A percentile compares a stretch with the other conserved stretches of the same genome.
phyloP scores from a whole-genome alignment of 2,113 vertebrate genomes.

The Theristicus caerulescens region DNA sequence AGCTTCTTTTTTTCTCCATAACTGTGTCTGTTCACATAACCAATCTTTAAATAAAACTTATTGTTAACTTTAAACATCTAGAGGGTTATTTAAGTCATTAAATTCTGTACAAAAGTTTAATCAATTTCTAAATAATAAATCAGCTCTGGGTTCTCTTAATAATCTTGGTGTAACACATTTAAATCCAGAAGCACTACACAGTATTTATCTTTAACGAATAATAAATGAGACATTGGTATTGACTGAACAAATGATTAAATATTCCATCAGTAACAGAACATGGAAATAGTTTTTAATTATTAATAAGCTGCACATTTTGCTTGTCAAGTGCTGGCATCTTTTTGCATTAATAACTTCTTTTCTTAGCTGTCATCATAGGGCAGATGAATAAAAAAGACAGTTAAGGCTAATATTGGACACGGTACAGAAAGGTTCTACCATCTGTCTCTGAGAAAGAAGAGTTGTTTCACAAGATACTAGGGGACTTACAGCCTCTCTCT shows the following conservation, averaged over 20 bases:
- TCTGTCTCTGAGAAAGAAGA: not conserved
- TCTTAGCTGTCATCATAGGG: slow-evolving; percentile 31
- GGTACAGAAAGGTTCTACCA: not conserved
- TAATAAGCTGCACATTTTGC: slow-evolving; percentile 74
- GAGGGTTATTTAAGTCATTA: slow-evolving; percentile 60
- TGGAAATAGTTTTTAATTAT: slow-evolving; percentile 79
- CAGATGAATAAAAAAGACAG: slow-evolving; percentile 52
- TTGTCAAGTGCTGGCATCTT: slow-evolving; percentile 71
- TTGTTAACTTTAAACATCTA: slow-evolving; percentile 39
- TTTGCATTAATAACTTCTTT: slow-evolving; percentile 64
- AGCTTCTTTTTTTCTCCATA: not conserved
- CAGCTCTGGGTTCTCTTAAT: slow-evolving; percentile 67
- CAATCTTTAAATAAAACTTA: slow-evolving; percentile 32
- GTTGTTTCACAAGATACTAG: not conserved
- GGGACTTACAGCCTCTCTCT: not conserved
- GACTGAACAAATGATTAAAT: slow-evolving; percentile 80
- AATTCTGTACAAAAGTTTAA: slow-evolving; percentile 70
- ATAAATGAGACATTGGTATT: slow-evolving; percentile 79
- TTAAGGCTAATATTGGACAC: not conserved
- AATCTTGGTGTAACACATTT: slow-evolving; percentile 70
- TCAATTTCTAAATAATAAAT: slow-evolving; percentile 77
- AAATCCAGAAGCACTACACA: slow-evolving; percentile 69
- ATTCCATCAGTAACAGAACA: slow-evolving; percentile 80
- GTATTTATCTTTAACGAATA: slow-evolving; percentile 85
- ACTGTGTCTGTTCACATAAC: not conserved